Conservation (phyloP, 92 coral and sea anemone species). For the Epizoanthus illoricatus region DNA sequence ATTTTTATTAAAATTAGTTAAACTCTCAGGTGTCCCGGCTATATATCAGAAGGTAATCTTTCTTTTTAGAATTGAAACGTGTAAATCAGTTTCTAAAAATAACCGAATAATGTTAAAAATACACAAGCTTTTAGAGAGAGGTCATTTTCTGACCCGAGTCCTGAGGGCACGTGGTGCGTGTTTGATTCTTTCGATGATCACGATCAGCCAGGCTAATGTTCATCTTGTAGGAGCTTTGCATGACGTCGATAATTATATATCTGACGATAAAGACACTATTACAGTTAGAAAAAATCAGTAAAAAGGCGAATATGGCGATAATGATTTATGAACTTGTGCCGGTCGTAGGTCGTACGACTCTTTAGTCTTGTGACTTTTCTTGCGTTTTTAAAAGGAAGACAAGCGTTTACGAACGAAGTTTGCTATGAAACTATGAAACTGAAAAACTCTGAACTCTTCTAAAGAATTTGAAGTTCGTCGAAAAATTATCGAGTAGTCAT, state of each 20-base stretch:
- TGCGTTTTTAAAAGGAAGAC: too few relatives aligned
- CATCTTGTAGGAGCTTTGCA: neutral
- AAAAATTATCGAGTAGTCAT: neutral
- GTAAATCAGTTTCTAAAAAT: constrained; percentile 1
- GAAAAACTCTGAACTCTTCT: too few relatives aligned
- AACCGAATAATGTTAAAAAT: neutral
- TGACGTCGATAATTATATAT: too few relatives aligned
- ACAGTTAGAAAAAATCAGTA: too few relatives aligned
- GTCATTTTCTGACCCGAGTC: neutral
- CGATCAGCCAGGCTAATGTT: neutral
- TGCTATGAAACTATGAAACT: too few relatives aligned
- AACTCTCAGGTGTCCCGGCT: neutral
- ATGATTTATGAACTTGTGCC: too few relatives aligned
- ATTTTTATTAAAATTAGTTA: neutral
- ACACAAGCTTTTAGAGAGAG: constrained; percentile 13
- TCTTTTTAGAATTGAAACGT: neutral
- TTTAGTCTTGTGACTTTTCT: too few relatives aligned
- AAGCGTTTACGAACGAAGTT: too few relatives aligned
- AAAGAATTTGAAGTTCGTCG: too few relatives aligned
- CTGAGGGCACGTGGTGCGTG: neutral
- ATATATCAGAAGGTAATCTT: constrained; percentile 15
- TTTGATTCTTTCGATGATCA: neutral
- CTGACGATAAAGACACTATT: too few relatives aligned
- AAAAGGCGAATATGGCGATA: too few relatives aligned
- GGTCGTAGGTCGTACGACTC: too few relatives aligned